Evolutionary conservation across 53 echinoderm and acorn worm species (phyloP).

Genomic region (Hippasteria phrygiana): DNA sequence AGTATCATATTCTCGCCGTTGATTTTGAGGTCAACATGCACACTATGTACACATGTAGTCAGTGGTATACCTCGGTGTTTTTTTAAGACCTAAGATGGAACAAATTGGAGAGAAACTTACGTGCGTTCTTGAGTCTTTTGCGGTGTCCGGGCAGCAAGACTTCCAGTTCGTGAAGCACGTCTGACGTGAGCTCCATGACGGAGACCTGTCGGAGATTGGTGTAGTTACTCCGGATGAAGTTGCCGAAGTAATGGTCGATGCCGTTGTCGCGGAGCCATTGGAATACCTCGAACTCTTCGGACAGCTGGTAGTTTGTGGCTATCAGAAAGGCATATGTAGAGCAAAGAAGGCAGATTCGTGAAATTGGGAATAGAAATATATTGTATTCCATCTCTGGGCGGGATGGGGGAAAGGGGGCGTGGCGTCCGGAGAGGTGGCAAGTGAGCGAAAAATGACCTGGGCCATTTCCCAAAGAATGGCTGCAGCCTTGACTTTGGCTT

Average conservation of each 20-base stretch:
- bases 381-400: too few species aligned
- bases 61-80: too few species aligned
- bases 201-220: constrained; percentile 77
- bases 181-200: constrained; percentile 80
- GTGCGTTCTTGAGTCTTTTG: constrained; percentile 84
- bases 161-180: constrained; percentile 88
- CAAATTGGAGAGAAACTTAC: constrained; percentile 68
- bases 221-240: constrained; percentile 85
- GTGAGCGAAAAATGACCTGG: too few species aligned
- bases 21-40: too few species aligned
- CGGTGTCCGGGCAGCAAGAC: constrained; percentile 89
- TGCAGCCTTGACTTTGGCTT: too few species aligned
- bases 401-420: too few species aligned
- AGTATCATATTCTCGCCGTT: too few species aligned
- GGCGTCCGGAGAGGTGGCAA: too few species aligned
- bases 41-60: too few species aligned
- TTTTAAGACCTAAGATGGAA: too few species aligned
- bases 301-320: constrained; percentile 82
- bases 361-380: not conserved
- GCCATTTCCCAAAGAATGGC: too few species aligned
- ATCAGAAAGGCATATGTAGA: not conserved
- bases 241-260: constrained; percentile 92
- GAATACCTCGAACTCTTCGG: constrained; percentile 85
- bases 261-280: constrained; percentile 89
- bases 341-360: not conserved